Base-by-base conservation (phyloP, 2,888 invertebrate genomes). In the Chalcosyrphus nemorum region DNA sequence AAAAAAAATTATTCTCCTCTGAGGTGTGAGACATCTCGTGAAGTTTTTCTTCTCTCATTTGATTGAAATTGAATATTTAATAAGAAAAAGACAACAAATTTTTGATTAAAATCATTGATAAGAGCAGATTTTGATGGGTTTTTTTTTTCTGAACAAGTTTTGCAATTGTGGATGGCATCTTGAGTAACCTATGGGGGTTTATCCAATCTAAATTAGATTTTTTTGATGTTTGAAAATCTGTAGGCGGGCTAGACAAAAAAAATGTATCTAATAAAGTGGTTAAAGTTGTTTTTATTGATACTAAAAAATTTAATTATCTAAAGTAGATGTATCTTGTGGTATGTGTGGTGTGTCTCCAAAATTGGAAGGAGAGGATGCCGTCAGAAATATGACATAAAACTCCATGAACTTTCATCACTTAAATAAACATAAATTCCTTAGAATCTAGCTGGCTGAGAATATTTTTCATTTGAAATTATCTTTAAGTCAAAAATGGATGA, bases 141-240 rank as follows among this genome's bases (percentile, higher is more conserved):
- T n/a, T n/a, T n/a, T n/a, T n/a, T n/a, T n/a, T 70, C 13, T 54
- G 54, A 57, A 70, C 68, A 56, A 57, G 71, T 71, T 59, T 71
- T 27, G 35, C 45, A 71, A 41, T 57, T 57, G 24, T 41, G 35
- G 15, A 29, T 24, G 24, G 24, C 27, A 24, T 47, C 27, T 56
- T 59, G 15, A 35, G 19, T 56, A 29, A 38, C 21, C 17, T n/a
- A 45, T 15, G 63, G 57, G n/a, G 57, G n/a, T 57, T 47, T 54
- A 29, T 17, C n/a, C 21, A 13, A 38, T 15, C 35, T 41, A 35
- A 41, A 24, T 52, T 27, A 15, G 27, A 24, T 43, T 43, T 24
- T 61, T 21, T 15, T 38, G n/a, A 24, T 57, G 2, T 21, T 32
- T 29, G 7, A 7, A 19, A 32, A 41, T 56, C 65, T n/a, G 61